Percentiles rank a stretch among this genome's conserved stretches.
Evolutionary conservation across 1,140 invertebrate species (phyloP).

Genomic region (Dendroctonus ponderosae): DNA sequence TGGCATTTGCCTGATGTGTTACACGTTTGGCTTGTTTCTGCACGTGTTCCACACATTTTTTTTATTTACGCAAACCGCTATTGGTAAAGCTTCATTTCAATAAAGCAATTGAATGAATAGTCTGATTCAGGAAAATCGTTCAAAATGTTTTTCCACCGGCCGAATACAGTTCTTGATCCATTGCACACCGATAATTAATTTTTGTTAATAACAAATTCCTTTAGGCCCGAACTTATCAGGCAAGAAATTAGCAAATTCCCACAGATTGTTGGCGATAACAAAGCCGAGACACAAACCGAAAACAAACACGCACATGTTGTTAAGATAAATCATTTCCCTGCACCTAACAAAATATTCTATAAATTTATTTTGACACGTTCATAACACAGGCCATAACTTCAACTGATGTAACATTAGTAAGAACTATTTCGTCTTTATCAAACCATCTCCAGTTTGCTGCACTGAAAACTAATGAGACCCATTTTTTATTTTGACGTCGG

Average conservation of each 20-base stretch:
- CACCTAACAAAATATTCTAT: constrained; percentile 24
- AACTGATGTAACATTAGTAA: constrained; percentile 28
- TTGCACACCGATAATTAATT: too few relatives aligned
- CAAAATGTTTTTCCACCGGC: too few relatives aligned
- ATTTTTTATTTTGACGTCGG: constrained; percentile 28
- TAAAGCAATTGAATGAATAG: too few relatives aligned
- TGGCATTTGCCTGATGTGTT: constrained; percentile 2
- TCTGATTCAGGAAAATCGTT: too few relatives aligned
- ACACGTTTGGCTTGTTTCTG: not conserved
- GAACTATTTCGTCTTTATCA: constrained; percentile 24
- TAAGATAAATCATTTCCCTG: constrained; percentile 19
- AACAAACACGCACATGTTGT: constrained; percentile 6
- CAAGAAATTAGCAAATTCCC: too few relatives aligned
- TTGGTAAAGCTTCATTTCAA: too few relatives aligned
- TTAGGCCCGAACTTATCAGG: too few relatives aligned
- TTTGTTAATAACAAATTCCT: too few relatives aligned
- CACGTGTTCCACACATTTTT: constrained; percentile 8
- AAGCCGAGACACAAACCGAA: not conserved
- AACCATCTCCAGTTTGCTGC: constrained; percentile 12
- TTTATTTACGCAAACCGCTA: not conserved
- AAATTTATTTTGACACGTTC: constrained; percentile 27
- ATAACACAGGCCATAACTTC: constrained; percentile 26
- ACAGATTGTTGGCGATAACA: too few relatives aligned
- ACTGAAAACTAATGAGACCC: constrained; percentile 23
- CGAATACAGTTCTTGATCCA: too few relatives aligned